A percentile compares a stretch with the other conserved stretches of the same genome.
phyloP scores from a whole-genome alignment of 2,888 invertebrate species.

The Euplagia quadripunctaria region DNA sequence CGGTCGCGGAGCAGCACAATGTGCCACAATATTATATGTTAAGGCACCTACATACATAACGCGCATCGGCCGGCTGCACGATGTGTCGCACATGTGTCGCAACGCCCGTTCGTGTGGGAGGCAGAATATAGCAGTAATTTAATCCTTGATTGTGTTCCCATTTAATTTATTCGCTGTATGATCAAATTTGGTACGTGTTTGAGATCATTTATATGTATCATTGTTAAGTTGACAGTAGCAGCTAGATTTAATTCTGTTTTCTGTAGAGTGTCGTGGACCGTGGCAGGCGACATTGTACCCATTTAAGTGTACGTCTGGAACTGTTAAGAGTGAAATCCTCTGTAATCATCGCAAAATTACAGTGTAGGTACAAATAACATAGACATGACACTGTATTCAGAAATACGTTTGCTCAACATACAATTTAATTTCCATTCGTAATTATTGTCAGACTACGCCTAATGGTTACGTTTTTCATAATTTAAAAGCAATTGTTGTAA shows the following conservation, averaged over 20 bases:
- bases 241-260: slow-evolving; percentile 69
- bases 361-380: slow-evolving; percentile 53
- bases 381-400: slow-evolving; percentile 52
- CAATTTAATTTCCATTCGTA: slow-evolving; percentile 60
- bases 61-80: slow-evolving; percentile 62
- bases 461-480: slow-evolving; percentile 58
- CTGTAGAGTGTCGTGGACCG: slow-evolving; percentile 57
- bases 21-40: slow-evolving; percentile 83
- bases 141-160: slow-evolving; percentile 85
- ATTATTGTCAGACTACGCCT: slow-evolving; percentile 53
- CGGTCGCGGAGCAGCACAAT: slow-evolving; percentile 82
- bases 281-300: slow-evolving; percentile 55
- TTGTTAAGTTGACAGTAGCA: slow-evolving; percentile 65
- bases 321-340: slow-evolving; percentile 41
- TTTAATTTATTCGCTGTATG: slow-evolving; percentile 85
- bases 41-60: slow-evolving; percentile 78
- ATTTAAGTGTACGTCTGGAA: slow-evolving; percentile 50
- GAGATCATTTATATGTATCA: slow-evolving; percentile 76
- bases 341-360: slow-evolving; percentile 58
- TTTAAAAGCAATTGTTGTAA: slow-evolving; percentile 61
- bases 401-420: slow-evolving; percentile 48
- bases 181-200: slow-evolving; percentile 84
- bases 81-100: slow-evolving; percentile 81
- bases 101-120: slow-evolving; percentile 79
- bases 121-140: slow-evolving; percentile 85